phyloP scores from a whole-genome alignment of 2,113 vertebrate genomes.

The Grallaria varia region DNA sequence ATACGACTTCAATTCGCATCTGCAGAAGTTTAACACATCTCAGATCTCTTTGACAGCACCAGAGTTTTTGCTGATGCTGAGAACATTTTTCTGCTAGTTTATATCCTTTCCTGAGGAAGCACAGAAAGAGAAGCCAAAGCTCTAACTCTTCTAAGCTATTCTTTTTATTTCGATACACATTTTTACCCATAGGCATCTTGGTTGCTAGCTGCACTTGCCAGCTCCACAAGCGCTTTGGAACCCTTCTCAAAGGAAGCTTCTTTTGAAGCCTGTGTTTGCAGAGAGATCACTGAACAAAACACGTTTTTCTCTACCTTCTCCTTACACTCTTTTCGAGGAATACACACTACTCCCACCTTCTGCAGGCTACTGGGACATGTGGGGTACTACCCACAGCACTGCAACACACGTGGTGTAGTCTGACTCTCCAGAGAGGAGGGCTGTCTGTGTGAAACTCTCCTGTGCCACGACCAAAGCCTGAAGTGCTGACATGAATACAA shows the following conservation, averaged over 20 bases:
- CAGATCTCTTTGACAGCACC: constrained; percentile 40
- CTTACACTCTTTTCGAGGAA: background rate
- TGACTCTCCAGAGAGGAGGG: background rate
- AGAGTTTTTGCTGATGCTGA: constrained; percentile 19
- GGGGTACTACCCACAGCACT: background rate
- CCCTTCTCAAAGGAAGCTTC: background rate
- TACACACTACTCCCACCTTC: background rate
- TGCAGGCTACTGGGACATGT: background rate
- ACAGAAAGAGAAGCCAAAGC: constrained; percentile 11
- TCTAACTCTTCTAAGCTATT: constrained; percentile 27
- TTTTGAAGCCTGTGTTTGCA: background rate
- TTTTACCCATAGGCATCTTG: constrained; percentile 34
- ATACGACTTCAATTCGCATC: background rate
- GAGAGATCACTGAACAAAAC: background rate
- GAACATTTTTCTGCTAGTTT: constrained; percentile 27
- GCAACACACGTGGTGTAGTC: background rate
- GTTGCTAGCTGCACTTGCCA: background rate
- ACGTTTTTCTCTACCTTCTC: background rate
- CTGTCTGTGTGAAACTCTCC: background rate
- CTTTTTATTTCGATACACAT: constrained; percentile 22
- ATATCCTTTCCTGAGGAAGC: constrained; percentile 23
- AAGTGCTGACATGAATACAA: background rate
- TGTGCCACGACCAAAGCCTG: background rate
- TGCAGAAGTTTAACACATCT: constrained; percentile 34
- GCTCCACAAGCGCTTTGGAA: background rate